Evolutionary conservation across 2,888 invertebrate species (phyloP).

Genomic region (Acholoe squamosa): DNA sequence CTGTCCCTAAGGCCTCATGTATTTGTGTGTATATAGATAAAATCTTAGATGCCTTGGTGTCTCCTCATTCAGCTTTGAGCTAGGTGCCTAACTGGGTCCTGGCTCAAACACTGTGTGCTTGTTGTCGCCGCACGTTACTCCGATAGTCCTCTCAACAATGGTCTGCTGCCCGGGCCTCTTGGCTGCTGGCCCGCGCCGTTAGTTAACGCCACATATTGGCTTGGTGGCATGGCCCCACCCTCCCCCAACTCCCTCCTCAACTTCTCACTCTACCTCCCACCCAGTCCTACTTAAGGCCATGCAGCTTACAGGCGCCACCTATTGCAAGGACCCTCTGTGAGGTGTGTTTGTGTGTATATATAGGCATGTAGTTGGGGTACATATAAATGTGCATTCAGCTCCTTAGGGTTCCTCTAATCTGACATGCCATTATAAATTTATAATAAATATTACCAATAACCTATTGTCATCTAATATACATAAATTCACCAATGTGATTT

Average conservation of each 20-base stretch:
- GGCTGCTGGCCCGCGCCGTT: neutral
- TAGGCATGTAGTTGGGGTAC: no score
- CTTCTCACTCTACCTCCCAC: neutral
- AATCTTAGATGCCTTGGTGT: neutral
- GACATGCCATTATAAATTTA: no score
- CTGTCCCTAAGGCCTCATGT: neutral
- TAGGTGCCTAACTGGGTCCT: neutral
- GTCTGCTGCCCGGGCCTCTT: neutral
- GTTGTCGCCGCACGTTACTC: neutral
- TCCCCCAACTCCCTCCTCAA: neutral
- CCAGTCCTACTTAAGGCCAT: neutral
- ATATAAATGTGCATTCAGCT: no score
- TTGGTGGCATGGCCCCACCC: neutral
- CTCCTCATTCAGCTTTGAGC: neutral
- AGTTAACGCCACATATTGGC: neutral
- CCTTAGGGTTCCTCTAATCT: no score
- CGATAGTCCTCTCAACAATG: constrained; percentile 13
- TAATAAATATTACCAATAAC: no score
- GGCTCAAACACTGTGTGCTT: neutral
- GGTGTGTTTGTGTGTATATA: no score
- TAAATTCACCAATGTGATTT: no score
- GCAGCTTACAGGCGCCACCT: neutral
- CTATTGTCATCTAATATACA: no score
- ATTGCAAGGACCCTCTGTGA: neutral
- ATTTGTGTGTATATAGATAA: neutral